Percentiles rank a stretch among this genome's conserved stretches.
These are phyloP conservation scores for Stictocephala bisonia DNA, from an alignment of 2,888 invertebrate genomes.

Conservation along the genomic window DNA sequence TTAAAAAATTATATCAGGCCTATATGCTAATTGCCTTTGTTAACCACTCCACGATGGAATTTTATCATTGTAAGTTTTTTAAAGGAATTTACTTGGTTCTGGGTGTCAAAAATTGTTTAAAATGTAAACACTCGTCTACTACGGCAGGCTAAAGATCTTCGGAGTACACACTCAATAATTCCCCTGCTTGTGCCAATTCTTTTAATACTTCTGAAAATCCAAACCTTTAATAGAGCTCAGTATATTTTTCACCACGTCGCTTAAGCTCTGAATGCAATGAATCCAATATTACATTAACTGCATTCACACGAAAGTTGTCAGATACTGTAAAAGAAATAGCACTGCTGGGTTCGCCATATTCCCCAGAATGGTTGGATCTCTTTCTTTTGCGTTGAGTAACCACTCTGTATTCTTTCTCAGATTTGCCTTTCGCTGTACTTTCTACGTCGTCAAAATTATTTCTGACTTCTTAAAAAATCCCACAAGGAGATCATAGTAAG, in stretches of 20 bases:
- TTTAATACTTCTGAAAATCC: background rate
- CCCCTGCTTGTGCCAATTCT: background rate
- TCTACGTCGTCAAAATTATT: constrained; percentile 8
- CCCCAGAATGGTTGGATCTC: constrained; percentile 3
- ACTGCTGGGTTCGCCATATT: constrained; percentile 30
- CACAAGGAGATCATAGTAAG: constrained; percentile 19
- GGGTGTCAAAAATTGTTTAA: too few relatives aligned
- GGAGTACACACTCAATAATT: constrained; percentile 24
- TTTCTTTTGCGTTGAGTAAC: constrained; percentile 14
- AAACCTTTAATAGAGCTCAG: constrained; percentile 12
- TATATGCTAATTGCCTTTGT: too few relatives aligned
- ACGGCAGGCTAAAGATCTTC: constrained; percentile 26
- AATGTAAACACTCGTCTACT: constrained; percentile 32
- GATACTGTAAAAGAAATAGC: background rate
- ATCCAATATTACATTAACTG: constrained; percentile 16
- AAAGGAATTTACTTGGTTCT: too few relatives aligned
- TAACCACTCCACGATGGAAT: too few relatives aligned
- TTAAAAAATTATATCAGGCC: too few relatives aligned
- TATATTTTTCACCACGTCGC: constrained; percentile 1
- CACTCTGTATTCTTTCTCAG: background rate
- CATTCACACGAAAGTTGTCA: background rate
- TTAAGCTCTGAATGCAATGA: constrained; percentile 23
- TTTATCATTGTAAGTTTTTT: too few relatives aligned
- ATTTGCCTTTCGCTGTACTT: constrained; percentile 1
- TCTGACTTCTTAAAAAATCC: background rate